Conservation (phyloP, 2,888 invertebrate genomes). For the Notocelia uddmanniana region DNA sequence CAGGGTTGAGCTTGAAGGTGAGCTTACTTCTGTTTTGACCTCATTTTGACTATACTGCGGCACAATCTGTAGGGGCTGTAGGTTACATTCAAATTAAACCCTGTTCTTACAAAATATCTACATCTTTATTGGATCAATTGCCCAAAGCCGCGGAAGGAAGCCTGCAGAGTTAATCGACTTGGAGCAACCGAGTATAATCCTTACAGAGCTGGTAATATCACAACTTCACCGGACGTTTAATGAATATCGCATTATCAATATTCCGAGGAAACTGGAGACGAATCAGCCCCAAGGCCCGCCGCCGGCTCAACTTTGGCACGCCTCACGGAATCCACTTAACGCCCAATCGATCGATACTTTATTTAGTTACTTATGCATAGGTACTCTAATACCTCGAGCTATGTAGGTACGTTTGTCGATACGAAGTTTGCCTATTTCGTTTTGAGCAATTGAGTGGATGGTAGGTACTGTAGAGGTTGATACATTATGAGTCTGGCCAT, state of each 20-base stretch:
- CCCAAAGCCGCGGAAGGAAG: slow-evolving; percentile 10
- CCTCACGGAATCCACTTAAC: slow-evolving; percentile 68
- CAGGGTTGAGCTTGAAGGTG: background rate
- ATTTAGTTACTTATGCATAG: slow-evolving; percentile 2
- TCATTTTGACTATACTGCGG: too few species aligned
- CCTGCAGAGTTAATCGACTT: slow-evolving; percentile 58
- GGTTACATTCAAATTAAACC: too few species aligned
- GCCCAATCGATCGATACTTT: slow-evolving; percentile 65
- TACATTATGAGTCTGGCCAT: too few species aligned
- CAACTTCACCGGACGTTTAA: slow-evolving; percentile 66
- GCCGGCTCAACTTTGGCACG: slow-evolving; percentile 59
- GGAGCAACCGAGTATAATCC: slow-evolving; percentile 69
- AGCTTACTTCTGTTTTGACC: background rate
- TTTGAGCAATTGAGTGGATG: too few species aligned
- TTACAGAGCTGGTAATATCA: slow-evolving; percentile 67
- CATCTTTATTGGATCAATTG: slow-evolving; percentile 27
- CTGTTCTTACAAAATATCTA: background rate
- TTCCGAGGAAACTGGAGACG: slow-evolving; percentile 60
- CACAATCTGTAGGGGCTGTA: too few species aligned
- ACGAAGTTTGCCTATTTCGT: too few species aligned
- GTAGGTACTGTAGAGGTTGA: too few species aligned
- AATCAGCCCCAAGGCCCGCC: slow-evolving; percentile 64
- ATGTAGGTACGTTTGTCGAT: background rate
- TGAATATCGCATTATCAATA: slow-evolving; percentile 74
- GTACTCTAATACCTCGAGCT: background rate